Percentiles rank a stretch among this genome's conserved stretches.
Evolutionary conservation across 2,797 vertebrate genomes (phyloP).

Genomic region (Neosalanx taihuensis): DNA sequence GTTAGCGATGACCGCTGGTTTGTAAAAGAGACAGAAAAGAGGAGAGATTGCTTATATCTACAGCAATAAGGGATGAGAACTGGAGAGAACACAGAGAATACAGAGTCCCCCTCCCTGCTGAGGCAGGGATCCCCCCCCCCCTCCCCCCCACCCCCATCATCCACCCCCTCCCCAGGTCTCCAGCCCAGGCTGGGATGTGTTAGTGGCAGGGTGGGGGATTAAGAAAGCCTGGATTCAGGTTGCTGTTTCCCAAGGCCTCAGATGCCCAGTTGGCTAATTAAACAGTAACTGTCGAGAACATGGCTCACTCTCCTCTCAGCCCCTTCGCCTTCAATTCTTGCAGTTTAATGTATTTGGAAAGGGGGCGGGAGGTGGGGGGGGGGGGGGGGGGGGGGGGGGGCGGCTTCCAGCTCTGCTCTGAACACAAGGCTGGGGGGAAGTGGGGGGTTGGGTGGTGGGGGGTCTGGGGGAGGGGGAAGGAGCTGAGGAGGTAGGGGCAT

Average conservation of each 20-base stretch:
- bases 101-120: constrained; percentile 41
- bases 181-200: constrained; percentile 45
- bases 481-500: constrained; percentile 58
- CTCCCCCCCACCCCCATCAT: constrained; percentile 9
- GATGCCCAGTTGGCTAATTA: constrained; percentile 69
- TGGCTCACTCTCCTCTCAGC: constrained; percentile 35
- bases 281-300: constrained; percentile 61
- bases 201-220: constrained; percentile 59
- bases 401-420: constrained; percentile 47
- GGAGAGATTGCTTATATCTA: constrained; percentile 64
- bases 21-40: constrained; percentile 45
- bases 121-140: background rate
- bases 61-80: constrained; percentile 60
- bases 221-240: constrained; percentile 56
- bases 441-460: constrained; percentile 39
- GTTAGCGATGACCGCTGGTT: constrained; percentile 39
- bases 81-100: constrained; percentile 39
- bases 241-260: constrained; percentile 64
- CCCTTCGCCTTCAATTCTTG: constrained; percentile 49
- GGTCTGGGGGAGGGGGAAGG: background rate
- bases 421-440: constrained; percentile 28
- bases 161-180: constrained; percentile 30
- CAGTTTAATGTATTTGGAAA: constrained; percentile 70
- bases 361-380: too few species aligned
- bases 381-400: constrained; percentile 27